These are phyloP conservation scores for Hirtodrosophila cameraria DNA, from an alignment of 2,888 invertebrate genomes.

Conservation along the genomic window DNA sequence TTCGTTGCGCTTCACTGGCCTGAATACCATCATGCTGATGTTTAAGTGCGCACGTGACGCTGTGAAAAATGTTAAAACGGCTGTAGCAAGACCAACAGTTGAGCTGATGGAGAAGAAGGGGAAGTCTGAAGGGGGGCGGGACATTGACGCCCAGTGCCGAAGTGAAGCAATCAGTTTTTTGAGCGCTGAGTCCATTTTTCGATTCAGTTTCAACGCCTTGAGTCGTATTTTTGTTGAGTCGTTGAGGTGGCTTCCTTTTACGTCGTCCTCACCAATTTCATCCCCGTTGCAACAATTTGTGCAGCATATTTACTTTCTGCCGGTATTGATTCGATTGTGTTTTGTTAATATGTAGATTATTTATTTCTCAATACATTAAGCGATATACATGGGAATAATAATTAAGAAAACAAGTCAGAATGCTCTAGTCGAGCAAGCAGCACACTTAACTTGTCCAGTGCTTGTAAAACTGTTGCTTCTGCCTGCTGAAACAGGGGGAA, in stretches of 20 bases:
- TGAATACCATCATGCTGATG: constrained; percentile 71
- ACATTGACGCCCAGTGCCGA: constrained; percentile 21
- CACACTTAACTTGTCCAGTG: too few species aligned
- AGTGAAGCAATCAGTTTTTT: constrained; percentile 62
- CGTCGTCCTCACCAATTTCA: too few species aligned
- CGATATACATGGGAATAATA: too few species aligned
- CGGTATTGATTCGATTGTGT: too few species aligned
- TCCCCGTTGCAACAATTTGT: too few species aligned
- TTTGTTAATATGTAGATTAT: too few species aligned
- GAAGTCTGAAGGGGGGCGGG: neutral
- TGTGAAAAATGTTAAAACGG: constrained; percentile 36
- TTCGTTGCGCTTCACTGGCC: constrained; percentile 62
- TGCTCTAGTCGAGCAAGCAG: too few species aligned
- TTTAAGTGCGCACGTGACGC: constrained; percentile 74
- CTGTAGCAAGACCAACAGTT: constrained; percentile 17
- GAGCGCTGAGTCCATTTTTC: constrained; percentile 36
- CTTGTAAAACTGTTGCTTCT: too few species aligned
- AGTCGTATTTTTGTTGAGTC: constrained; percentile 9
- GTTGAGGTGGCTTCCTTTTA: constrained; percentile 15
- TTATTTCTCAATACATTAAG: too few species aligned
- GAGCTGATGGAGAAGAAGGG: neutral
- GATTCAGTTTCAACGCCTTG: constrained; percentile 36
- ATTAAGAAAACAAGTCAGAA: too few species aligned
- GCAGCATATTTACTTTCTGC: too few species aligned
- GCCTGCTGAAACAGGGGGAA: too few species aligned